phyloP scores from a whole-genome alignment of 2,888 invertebrate genomes.

The Sialis fuliginosa region DNA sequence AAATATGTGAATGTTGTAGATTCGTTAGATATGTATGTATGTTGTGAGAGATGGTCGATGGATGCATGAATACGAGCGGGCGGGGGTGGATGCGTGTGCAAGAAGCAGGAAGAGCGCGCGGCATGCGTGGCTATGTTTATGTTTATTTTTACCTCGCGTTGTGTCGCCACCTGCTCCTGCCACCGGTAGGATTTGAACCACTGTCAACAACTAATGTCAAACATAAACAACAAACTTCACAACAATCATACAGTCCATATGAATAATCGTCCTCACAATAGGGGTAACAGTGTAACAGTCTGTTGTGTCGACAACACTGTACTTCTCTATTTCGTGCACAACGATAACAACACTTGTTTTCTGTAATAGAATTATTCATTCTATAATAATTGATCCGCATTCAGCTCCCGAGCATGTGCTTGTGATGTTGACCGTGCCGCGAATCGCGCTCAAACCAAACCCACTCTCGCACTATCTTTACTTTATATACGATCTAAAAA shows the following conservation, averaged over 20 bases:
- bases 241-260: background rate
- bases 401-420: background rate
- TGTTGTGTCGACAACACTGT: background rate
- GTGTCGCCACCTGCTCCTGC: constrained; percentile 25
- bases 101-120: no score
- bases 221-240: background rate
- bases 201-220: constrained; percentile 6
- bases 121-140: background rate
- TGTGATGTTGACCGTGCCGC: constrained; percentile 18
- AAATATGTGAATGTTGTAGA: no score
- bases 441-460: constrained; percentile 23
- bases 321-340: background rate
- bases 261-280: constrained; percentile 2
- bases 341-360: background rate
- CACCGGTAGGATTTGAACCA: constrained; percentile 19
- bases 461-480: constrained; percentile 20
- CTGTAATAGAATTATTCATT: background rate
- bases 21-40: no score
- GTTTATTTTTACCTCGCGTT: constrained; percentile 21
- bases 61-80: no score
- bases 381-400: background rate
- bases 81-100: no score
- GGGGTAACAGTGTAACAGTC: background rate
- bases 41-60: no score
- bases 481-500: constrained; percentile 23